A percentile compares a stretch with the other conserved stretches of the same genome.
Conservation (phyloP, 2,888 invertebrate species). For the Lepidocyrtoides sp. region DNA sequence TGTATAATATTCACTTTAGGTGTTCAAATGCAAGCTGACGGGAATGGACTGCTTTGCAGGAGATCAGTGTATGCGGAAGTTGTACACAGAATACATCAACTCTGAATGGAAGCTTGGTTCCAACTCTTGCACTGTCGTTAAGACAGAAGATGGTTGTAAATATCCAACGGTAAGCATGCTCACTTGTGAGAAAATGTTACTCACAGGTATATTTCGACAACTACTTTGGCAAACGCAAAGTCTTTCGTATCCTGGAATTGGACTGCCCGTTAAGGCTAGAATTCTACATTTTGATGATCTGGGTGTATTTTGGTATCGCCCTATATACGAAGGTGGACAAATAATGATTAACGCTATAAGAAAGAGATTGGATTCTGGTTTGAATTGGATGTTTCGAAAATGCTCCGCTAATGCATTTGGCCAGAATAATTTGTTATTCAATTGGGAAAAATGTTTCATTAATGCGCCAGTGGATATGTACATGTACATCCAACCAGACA, state of each 20-base stretch:
- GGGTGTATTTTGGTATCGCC: not conserved
- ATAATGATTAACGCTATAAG: not conserved
- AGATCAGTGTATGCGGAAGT: not conserved
- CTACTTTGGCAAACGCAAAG: not conserved
- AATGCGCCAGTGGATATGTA: not conserved
- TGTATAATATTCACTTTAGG: not conserved
- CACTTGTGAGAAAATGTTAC: not conserved
- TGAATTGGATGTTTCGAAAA: not conserved
- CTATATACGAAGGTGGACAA: not conserved
- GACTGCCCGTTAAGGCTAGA: not conserved
- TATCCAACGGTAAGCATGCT: not conserved
- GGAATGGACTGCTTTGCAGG: conserved; percentile 4
- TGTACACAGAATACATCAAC: not conserved
- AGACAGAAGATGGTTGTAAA: not conserved
- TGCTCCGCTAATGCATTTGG: not conserved
- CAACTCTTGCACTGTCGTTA: not conserved
- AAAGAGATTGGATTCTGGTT: not conserved
- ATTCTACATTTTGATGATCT: not conserved
- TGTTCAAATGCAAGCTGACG: not conserved
- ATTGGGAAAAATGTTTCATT: not conserved
- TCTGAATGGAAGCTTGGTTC: not conserved
- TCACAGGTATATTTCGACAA: not conserved
- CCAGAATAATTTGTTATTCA: not conserved
- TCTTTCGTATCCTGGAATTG: not conserved
- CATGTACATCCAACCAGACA: not conserved